Conservation (phyloP, 2,888 invertebrate genomes). For the Dryadula phaetusa region DNA sequence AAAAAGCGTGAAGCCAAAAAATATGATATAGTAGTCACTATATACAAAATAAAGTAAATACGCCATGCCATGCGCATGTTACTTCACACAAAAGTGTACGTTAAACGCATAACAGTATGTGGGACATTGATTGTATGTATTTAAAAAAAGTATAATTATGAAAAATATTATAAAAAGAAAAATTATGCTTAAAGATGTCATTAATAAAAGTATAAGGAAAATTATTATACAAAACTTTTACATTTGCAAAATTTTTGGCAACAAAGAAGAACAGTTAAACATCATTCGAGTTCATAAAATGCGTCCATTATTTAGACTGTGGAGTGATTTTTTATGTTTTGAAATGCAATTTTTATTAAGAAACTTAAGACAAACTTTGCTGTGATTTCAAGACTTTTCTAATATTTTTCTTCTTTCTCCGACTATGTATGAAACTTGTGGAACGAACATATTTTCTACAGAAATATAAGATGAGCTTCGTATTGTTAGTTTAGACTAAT, state of each 20-base stretch:
- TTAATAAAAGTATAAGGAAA: neutral
- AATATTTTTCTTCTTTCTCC: constrained; percentile 14
- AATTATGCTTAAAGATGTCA: neutral
- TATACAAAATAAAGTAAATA: too few species aligned
- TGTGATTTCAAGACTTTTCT: constrained; percentile 14
- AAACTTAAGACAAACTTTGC: constrained; percentile 3
- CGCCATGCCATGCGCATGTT: too few species aligned
- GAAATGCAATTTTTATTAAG: constrained; percentile 14
- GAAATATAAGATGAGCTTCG: neutral
- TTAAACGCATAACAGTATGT: too few species aligned
- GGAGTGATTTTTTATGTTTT: constrained; percentile 20
- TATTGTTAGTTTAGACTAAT: constrained; percentile 8
- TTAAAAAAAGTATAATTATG: too few species aligned
- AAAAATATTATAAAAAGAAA: too few species aligned
- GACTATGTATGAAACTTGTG: constrained; percentile 8
- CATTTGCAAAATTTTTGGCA: constrained; percentile 39
- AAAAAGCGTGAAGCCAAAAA: neutral
- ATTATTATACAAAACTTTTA: constrained; percentile 33
- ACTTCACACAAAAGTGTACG: too few species aligned
- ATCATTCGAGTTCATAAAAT: constrained; percentile 59
- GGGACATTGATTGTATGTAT: too few species aligned
- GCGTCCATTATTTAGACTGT: constrained; percentile 54
- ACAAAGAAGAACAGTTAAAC: constrained; percentile 50
- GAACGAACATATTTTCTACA: constrained; percentile 5
- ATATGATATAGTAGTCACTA: too few species aligned